phyloP scores from a whole-genome alignment of 2,113 vertebrate genomes.

The Halichoerus grypus region DNA sequence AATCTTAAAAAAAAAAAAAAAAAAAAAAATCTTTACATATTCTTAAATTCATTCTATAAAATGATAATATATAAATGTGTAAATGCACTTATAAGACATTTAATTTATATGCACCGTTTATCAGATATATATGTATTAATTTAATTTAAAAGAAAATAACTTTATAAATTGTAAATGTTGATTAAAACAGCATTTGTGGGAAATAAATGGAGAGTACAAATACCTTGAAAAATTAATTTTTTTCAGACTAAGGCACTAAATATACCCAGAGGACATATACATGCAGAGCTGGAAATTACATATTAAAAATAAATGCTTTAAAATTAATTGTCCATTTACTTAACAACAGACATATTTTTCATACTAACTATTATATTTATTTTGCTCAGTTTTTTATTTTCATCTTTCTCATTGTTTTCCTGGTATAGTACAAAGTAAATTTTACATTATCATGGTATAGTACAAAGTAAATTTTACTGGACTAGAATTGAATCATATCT shows the following conservation, averaged over 20 bases:
- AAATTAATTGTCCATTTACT: conserved; percentile 13
- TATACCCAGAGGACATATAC: background rate
- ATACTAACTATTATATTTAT: conserved; percentile 29
- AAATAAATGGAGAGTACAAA: conserved; percentile 18
- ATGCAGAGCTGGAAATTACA: background rate
- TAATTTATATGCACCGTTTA: background rate
- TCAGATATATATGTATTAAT: background rate
- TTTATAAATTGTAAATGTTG: conserved; percentile 38
- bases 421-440: background rate
- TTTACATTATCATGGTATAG: no score
- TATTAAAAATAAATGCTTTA: conserved; percentile 12
- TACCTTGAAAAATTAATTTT: background rate
- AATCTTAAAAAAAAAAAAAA: conserved; percentile 10
- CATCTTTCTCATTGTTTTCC: background rate
- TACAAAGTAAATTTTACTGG: background rate
- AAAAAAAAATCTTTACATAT: background rate
- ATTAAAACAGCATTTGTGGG: conserved; percentile 1
- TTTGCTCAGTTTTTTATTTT: conserved; percentile 21
- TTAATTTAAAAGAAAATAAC: conserved; percentile 16
- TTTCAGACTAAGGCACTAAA: background rate
- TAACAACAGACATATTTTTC: background rate
- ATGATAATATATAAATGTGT: background rate
- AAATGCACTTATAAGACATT: background rate
- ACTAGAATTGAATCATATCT: background rate
- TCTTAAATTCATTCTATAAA: background rate